A percentile compares a stretch with the other conserved stretches of the same genome.
Conservation (phyloP, 2,797 vertebrate species). For the Miichthys miiuy region DNA sequence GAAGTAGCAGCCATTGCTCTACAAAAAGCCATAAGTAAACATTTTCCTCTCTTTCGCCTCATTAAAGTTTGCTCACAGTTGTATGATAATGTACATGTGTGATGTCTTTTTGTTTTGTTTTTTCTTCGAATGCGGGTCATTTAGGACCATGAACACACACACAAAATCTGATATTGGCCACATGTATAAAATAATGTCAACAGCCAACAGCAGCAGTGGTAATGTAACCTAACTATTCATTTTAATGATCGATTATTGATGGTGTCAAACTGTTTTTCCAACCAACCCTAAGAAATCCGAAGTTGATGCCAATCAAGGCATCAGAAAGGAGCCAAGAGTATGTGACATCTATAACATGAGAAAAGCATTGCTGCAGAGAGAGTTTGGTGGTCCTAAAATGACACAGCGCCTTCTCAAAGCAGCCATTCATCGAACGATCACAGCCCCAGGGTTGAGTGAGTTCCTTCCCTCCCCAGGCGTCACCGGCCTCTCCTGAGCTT, state of each 20-base stretch:
- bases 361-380: conserved; percentile 45
- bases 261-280: background rate
- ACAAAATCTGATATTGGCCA: too few relatives aligned
- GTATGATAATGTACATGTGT: too few relatives aligned
- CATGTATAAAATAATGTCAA: too few relatives aligned
- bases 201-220: too few relatives aligned
- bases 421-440: conserved; percentile 73
- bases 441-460: conserved; percentile 74
- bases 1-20: too few relatives aligned
- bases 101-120: too few relatives aligned
- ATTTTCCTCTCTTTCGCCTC: too few relatives aligned
- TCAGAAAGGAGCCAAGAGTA: conserved; percentile 6
- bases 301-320: background rate
- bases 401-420: conserved; percentile 74
- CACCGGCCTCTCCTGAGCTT: conserved; percentile 76
- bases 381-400: conserved; percentile 67
- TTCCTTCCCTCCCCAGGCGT: conserved; percentile 77
- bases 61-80: too few relatives aligned
- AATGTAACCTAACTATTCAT: background rate
- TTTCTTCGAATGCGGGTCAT: too few relatives aligned
- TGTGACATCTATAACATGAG: conserved; percentile 16
- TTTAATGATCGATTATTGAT: background rate
- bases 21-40: too few relatives aligned
- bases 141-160: too few relatives aligned
- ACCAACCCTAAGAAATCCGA: background rate